phyloP scores from a whole-genome alignment of 2,797 vertebrate species.

The Nasua narica region DNA sequence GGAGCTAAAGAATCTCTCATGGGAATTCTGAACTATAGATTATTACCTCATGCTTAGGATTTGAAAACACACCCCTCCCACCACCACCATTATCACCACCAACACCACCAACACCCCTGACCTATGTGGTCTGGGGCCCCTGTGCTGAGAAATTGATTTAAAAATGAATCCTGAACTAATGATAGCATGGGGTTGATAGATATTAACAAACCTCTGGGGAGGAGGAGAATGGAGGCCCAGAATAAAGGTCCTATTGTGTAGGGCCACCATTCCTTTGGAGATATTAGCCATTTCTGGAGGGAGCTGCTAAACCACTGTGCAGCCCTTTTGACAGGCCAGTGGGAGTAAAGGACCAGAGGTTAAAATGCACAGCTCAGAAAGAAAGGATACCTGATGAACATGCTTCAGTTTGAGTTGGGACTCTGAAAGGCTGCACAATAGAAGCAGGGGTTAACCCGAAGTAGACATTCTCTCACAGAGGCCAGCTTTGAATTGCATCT shows the following conservation, averaged over 20 bases:
- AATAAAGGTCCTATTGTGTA: not conserved
- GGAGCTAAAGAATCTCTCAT: not conserved
- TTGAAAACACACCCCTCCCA: not conserved
- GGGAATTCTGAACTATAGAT: not conserved
- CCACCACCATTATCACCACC: not conserved
- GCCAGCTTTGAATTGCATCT: not conserved
- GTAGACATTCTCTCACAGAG: not conserved
- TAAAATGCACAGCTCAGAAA: not conserved
- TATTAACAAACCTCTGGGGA: not conserved
- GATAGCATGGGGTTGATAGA: not conserved
- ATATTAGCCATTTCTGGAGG: not conserved
- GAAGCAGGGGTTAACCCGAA: not conserved
- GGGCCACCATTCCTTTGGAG: not conserved
- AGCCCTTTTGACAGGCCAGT: not conserved
- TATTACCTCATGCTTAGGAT: not conserved
- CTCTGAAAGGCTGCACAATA: not conserved
- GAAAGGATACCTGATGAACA: not conserved
- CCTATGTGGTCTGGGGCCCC: not conserved
- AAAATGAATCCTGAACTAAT: not conserved
- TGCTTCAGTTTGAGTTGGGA: not conserved
- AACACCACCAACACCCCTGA: not conserved
- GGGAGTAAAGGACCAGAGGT: not conserved
- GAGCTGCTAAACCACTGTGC: not conserved
- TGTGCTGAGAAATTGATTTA: not conserved
- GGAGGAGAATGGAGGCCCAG: not conserved